Evolutionary conservation across 2,113 vertebrate genomes (phyloP).

Genomic region (Smithornis capensis): DNA sequence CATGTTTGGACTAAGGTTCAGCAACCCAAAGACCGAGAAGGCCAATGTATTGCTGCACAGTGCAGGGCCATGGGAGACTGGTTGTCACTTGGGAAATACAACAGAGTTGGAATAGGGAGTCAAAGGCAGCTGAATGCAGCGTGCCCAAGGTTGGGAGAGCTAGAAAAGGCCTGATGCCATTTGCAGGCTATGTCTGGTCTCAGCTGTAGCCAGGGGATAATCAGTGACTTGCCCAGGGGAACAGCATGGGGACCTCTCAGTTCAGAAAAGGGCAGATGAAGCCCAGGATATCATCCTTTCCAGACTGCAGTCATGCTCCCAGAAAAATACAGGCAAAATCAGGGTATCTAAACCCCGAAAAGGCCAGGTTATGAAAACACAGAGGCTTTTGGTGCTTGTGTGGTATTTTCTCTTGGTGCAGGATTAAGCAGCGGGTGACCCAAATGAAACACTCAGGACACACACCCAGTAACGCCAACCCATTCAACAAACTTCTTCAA

Average conservation of each 20-base stretch:
- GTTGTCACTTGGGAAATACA: neutral
- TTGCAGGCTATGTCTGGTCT: neutral
- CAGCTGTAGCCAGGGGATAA: neutral
- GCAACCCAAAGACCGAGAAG: neutral
- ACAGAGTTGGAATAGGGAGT: neutral
- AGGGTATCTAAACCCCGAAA: neutral
- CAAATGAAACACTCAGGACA: neutral
- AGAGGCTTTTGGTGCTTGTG: neutral
- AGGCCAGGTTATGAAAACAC: rapidly evolving
- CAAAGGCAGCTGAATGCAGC: neutral
- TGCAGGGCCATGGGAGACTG: rapidly evolving
- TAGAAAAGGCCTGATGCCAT: neutral
- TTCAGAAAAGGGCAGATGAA: neutral
- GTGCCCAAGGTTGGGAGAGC: neutral
- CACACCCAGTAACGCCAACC: neutral
- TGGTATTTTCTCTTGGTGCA: neutral
- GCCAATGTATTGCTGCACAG: neutral
- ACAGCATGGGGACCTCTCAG: neutral
- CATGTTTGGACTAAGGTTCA: neutral
- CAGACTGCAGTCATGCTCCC: neutral
- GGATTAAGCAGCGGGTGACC: neutral
- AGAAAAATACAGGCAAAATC: neutral
- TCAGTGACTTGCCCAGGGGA: rapidly evolving
- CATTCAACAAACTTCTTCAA: neutral
- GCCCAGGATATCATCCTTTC: neutral